Base-by-base conservation (phyloP, 2,797 vertebrate species). In the Pampus argenteus region DNA sequence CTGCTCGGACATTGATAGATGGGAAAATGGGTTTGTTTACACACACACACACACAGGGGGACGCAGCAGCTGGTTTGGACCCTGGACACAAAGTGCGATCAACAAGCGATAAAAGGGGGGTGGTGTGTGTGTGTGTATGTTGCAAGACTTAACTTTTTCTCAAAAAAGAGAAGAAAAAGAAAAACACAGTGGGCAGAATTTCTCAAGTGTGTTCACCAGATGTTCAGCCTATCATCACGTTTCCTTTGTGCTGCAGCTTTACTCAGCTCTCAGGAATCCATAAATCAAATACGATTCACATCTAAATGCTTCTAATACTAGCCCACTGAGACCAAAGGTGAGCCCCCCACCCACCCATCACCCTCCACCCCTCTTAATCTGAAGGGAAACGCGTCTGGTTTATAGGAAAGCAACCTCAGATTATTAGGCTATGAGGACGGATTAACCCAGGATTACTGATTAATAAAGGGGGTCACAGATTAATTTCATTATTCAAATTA, bases 1-100 rank as follows among this genome's bases (percentile, higher is more conserved):
- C 76, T 3, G 36, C 52, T 44, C 13, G 23, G 68, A 64, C 78
- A 88, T 36, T 89, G 90, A 92, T 84, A 71, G 81, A 91, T 88
- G 86, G 54, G 51, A 66, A 63, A 74, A 45, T 44, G 60, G 70
- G 79, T 73, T 82, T 89, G 88, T 88, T 89, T 84, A 82, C 85
- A 76, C 76, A 58, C 64, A 28, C 40, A 15, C 45, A 55, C 65
- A 59, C 60, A 63, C 66, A 48, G 20, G 36, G 54, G 58, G 47
- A 58, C 2, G 31, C 66, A 79, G 79, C 88, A 86, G 84, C 88
- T 86, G 84, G 57, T 79, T 77, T 57, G 60, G 64, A 74, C 79
- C 26, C 47, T 26, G 58, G 76, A 79, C 74, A 68, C 66, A 83
- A 78, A 84, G 83, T 85, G 77, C 61, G 75, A 76, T 44, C 52